Evolutionary conservation across 1,140 invertebrate genomes (phyloP), one percentile per base, ranked within the genome.

Genomic region (Oryctes rhinoceros): DNA sequence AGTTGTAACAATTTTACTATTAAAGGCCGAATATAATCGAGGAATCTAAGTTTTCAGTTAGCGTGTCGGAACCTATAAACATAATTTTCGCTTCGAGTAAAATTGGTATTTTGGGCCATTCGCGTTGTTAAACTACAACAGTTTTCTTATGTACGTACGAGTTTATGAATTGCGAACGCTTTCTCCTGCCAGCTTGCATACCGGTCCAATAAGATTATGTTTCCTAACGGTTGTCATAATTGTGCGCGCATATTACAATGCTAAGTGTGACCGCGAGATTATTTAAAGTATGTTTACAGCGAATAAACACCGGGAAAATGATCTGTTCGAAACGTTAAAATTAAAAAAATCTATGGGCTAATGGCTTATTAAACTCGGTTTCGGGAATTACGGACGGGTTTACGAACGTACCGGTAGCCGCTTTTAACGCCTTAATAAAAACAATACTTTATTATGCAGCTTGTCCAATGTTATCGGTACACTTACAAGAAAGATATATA

Each of bases 51-150:
- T 6, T 59, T 59, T 59, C n/a, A 18, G 53, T 59, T 18, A 59
- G 53, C 53, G 53, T 59, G 53, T 59, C 53, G 18, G 18, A 59
- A 59, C 53, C 53, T 18, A 59, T 59, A 59, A 59, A 59, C 53
- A 59, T 59, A 59, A 59, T 59, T 59, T 59, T 59, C 53, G 53
- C 18, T 59, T 59, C 15, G 18, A 59, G 53, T 59, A 59, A 59
- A 59, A 59, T 59, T 59, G 53, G 53, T 18, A 59, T 59, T 59
- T 59, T 59, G 53, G 53, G 53, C 15, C 53, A 59, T 59, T 59
- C 53, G 53, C 53, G 15, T 7, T 59, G 15, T 59, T 59, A 59
- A 59, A 59, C 53, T 18, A 59, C 53, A 59, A 59, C 18, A 59
- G 53, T 18, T 18, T 59, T 15, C 15, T 59, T n/a, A 18, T 18